These are phyloP conservation scores for Plumapathes pennacea DNA, from an alignment of 92 coral and sea anemone genomes.

Conservation along the genomic window DNA sequence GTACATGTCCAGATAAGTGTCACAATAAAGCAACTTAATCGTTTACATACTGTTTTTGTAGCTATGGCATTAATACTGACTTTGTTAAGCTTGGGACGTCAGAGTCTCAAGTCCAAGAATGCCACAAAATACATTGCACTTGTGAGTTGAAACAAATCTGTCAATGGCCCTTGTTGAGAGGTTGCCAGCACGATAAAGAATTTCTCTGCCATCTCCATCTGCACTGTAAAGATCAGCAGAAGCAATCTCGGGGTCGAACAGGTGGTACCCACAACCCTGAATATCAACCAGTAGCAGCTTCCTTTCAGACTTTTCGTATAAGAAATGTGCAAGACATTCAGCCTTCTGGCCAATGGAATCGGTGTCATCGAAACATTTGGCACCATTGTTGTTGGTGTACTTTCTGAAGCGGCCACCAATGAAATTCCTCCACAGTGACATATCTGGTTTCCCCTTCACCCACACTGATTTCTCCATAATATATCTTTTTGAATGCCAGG, in stretches of 20 bases:
- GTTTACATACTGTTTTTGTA: too few relatives aligned
- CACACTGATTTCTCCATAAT: slow-evolving; percentile 8
- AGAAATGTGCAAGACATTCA: slow-evolving; percentile 30
- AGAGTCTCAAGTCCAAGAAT: slow-evolving; percentile 13
- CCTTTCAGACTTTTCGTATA: slow-evolving; percentile 18
- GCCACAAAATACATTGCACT: slow-evolving; percentile 21
- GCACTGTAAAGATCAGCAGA: slow-evolving; percentile 4
- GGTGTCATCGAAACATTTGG: slow-evolving; percentile 7
- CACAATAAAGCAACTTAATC: too few relatives aligned
- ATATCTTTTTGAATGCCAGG: slow-evolving; percentile 24
- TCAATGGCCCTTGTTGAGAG: slow-evolving; percentile 9
- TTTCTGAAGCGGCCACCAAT: slow-evolving; percentile 21
- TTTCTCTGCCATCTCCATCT: too few relatives aligned
- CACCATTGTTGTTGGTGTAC: slow-evolving; percentile 23
- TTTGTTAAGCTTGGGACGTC: too few relatives aligned
- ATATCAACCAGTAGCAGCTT: slow-evolving; percentile 24
- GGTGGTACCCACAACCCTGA: slow-evolving; percentile 28
- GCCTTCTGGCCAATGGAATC: slow-evolving; percentile 19
- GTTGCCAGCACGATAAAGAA: slow-evolving; percentile 32
- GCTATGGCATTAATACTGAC: too few relatives aligned
- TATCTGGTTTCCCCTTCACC: too few relatives aligned
- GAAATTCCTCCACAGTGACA: slow-evolving; percentile 27
- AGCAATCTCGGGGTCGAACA: slow-evolving; percentile 29
- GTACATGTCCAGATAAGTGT: too few relatives aligned
- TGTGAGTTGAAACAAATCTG: slow-evolving; percentile 20